Base-by-base conservation (phyloP, 2,797 vertebrate species). In the Notolepis coatsorum region DNA sequence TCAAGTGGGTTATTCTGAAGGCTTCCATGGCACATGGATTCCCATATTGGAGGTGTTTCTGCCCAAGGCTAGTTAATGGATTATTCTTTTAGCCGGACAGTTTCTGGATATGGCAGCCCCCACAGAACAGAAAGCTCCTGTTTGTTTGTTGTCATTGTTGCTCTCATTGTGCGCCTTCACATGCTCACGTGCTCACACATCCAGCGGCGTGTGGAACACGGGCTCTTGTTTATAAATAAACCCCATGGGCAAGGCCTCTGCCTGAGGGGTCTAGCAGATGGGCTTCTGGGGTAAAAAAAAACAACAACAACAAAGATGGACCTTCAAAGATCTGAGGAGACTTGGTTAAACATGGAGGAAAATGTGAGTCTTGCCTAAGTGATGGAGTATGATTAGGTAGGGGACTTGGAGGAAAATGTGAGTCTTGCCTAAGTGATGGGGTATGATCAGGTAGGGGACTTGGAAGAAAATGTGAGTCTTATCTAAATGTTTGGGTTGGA, bases 261-360 rank as follows among this genome's bases (percentile, higher is more conserved):
- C 73, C 80, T 71, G 73, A 70, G 52, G 66, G 56, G 25, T 55
- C 0, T 31, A 60, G 25, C 51, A 2, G 57, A 18, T 23, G 37
- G 59, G 50, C 65, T 53, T 38, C 15, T 24, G 42, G 68, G 55
- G 53, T 38, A 13, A 20, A 28, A 7, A 71, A 61, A 37, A n/a
- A n/a, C n/a, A n/a, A n/a, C n/a, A n/a, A n/a, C n/a, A n/a, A n/a
- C 56, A 37, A 59, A 80, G 79, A 91, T 91, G 91, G 84, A 73
- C 59, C 13, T 65, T 23, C 68, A 9, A 2, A 61, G 64, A 66
- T 41, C 56, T 7, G 61, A 71, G 67, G 80, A 79, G 6, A 8
- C 71, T 50, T 28, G 63, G 55, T 52, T 61, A 33, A 20, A 35
- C 4, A 54, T 61, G 5, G 27, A 50, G 13, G 7, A 30, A 21